A percentile compares a stretch with the other conserved stretches of the same genome.
phyloP scores from a whole-genome alignment of 2,888 invertebrate species.

The Neria commutata region DNA sequence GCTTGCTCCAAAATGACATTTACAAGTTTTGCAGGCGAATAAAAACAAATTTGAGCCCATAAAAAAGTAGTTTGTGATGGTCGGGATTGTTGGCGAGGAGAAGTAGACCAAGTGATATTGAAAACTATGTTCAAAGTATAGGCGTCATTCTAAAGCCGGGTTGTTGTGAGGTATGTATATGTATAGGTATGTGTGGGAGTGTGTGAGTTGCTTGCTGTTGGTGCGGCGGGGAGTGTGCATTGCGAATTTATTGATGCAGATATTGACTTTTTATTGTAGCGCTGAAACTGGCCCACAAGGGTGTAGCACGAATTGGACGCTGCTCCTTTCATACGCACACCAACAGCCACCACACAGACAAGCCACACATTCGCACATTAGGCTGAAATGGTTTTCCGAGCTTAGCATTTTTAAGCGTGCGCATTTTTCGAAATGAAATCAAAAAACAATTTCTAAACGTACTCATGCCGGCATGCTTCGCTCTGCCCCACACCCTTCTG shows the following conservation, averaged over 20 bases:
- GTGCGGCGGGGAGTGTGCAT: slow-evolving; percentile 4
- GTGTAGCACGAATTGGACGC: slow-evolving; percentile 20
- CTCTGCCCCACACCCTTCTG: slow-evolving; percentile 33
- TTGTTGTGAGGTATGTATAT: slow-evolving; percentile 31
- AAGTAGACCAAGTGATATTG: slow-evolving; percentile 18
- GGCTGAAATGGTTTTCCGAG: slow-evolving; percentile 28
- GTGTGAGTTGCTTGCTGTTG: too few species aligned
- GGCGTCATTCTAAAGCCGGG: too few species aligned
- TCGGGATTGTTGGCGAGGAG: slow-evolving; percentile 21
- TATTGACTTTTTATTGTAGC: slow-evolving; percentile 54
- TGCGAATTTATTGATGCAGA: slow-evolving; percentile 52
- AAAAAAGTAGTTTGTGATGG: slow-evolving; percentile 39
- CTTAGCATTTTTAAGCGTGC: slow-evolving; percentile 11
- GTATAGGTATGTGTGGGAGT: too few species aligned
- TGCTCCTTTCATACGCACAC: slow-evolving; percentile 25
- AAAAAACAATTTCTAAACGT: slow-evolving; percentile 56
- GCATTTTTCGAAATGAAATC: slow-evolving; percentile 37
- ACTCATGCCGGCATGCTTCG: slow-evolving; percentile 50
- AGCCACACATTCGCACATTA: slow-evolving; percentile 35
- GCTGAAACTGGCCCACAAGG: slow-evolving; percentile 16
- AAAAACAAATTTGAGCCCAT: slow-evolving; percentile 47
- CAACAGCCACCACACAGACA: slow-evolving; percentile 4
- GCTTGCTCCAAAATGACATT: slow-evolving; percentile 33
- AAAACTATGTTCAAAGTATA: slow-evolving; percentile 31
- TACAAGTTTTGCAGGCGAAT: slow-evolving; percentile 50